phyloP scores from a whole-genome alignment of 2,888 invertebrate genomes.

The Bembecia ichneumoniformis region DNA sequence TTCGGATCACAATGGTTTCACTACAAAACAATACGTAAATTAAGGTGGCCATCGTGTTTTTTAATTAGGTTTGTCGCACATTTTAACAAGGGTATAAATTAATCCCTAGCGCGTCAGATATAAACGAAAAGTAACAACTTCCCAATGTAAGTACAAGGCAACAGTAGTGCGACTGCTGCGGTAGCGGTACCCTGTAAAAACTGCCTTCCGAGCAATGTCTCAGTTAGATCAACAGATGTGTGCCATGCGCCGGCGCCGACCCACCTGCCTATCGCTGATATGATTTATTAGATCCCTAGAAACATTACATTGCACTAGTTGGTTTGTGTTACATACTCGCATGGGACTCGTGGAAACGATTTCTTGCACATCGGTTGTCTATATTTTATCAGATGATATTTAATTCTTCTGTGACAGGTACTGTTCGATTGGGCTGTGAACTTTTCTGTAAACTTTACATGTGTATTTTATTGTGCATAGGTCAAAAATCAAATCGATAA shows the following conservation, averaged over 20 bases:
- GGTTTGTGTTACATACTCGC: too few species aligned
- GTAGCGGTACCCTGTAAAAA: background rate
- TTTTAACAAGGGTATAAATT: too few species aligned
- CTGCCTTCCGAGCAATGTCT: background rate
- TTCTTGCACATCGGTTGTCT: too few species aligned
- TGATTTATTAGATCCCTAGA: slow-evolving; percentile 43
- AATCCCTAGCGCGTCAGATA: too few species aligned
- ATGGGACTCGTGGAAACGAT: too few species aligned
- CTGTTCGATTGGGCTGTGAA: too few species aligned
- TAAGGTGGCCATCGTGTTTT: too few species aligned
- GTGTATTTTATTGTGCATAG: background rate
- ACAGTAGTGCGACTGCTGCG: background rate
- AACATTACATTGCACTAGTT: slow-evolving; percentile 10
- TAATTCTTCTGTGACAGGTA: too few species aligned
- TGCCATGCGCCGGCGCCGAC: slow-evolving; percentile 43
- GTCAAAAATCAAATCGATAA: background rate
- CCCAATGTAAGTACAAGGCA: background rate
- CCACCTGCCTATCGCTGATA: slow-evolving; percentile 43
- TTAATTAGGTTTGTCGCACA: too few species aligned
- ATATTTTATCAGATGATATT: too few species aligned
- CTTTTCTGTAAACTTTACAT: slow-evolving; percentile 6
- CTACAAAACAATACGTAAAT: too few species aligned
- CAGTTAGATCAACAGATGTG: background rate
- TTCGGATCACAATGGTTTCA: too few species aligned
- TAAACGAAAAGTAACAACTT: background rate